phyloP scores from a whole-genome alignment of 2,797 vertebrate species.

The Hypotaenidia okinawae region DNA sequence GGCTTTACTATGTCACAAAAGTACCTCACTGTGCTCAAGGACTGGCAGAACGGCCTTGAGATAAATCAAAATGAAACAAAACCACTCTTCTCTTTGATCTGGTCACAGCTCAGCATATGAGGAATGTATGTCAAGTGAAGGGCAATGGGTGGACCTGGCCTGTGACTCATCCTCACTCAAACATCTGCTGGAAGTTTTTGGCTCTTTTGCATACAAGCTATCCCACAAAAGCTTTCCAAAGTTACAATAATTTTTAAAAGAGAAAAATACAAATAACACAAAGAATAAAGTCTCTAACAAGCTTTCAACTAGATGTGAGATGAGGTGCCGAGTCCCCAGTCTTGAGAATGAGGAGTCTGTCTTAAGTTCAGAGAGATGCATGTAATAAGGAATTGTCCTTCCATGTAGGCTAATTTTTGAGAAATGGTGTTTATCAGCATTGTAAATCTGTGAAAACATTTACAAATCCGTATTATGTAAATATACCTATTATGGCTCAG shows the following conservation, averaged over 20 bases:
- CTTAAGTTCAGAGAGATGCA: background rate
- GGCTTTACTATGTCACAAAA: background rate
- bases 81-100: background rate
- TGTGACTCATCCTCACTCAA: background rate
- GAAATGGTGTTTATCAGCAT: background rate
- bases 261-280: background rate
- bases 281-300: background rate
- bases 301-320: background rate
- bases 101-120: background rate
- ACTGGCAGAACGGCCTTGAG: background rate
- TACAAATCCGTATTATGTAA: background rate
- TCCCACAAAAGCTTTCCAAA: background rate
- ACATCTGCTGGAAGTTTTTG: background rate
- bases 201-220: background rate
- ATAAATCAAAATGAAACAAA: constrained; percentile 22
- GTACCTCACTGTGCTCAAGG: background rate
- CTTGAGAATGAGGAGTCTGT: background rate
- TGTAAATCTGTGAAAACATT: background rate
- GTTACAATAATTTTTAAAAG: background rate
- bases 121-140: background rate
- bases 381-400: background rate
- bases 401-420: background rate
- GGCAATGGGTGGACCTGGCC: background rate
- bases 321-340: background rate
- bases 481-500: background rate